Base-by-base conservation (phyloP, 2,797 vertebrate species). In the Kryptolebias ocellatus region DNA sequence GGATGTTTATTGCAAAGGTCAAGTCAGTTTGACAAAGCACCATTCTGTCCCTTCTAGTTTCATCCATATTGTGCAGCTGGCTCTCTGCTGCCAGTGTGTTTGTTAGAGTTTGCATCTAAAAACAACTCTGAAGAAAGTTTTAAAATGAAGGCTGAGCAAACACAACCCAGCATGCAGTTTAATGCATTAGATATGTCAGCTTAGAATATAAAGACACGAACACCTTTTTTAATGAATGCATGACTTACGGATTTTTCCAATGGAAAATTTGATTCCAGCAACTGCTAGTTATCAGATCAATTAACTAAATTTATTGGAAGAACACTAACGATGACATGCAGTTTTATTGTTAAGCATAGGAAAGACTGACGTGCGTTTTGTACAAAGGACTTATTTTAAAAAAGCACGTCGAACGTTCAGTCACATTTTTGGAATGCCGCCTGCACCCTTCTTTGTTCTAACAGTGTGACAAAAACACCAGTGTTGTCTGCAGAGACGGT, bases 341-440 rank as follows among this genome's bases (percentile, higher is more conserved):
- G n/a, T 59, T 20, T n/a, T 6, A 2, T 2, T 56, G 28, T 68
- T 42, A 47, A 66, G 28, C 16, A 8, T 62, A 54, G 17, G 10
- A 59, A 53, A 37, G 18, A 68, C 44, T n/a, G 15, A 24, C 53
- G 11, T 4, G 46, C 16, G 15, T 14, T 34, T 18, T 18, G 52
- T 45, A 47, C 60, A 0, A 10, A 9, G 37, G 28, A 12, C 20
- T 52, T 29, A 4, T 37, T 45, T 9, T 27, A 11, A 69, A 49
- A 51, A 14, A 49, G 17, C 8, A 42, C 49, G 5, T 34, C 20
- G 11, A 0, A 37, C 60, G 59, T 74, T 77, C 29, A 4, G 37
- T 16, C 52, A 12, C 39, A 46, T 27, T 65, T 60, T 42, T 24
- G 16, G 66, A 77, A 70, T 62, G 53, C 20, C 11, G 11, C 2